Conservation (phyloP, 2,113 vertebrate species). For the Pipa parva region DNA sequence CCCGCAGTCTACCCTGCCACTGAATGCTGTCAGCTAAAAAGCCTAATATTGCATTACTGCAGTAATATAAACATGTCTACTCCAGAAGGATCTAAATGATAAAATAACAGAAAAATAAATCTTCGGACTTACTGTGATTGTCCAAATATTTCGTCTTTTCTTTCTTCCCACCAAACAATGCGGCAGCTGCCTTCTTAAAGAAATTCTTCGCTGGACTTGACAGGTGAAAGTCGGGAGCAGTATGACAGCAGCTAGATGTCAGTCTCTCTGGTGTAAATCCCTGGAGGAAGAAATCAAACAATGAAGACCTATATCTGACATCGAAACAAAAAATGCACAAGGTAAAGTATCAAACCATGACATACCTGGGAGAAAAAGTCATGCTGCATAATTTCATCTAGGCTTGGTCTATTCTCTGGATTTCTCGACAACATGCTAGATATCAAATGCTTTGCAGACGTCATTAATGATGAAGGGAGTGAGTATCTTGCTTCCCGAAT, state of each 20-base stretch:
- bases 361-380: conserved; percentile 92
- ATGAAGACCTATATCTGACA: background rate
- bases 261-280: conserved; percentile 94
- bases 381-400: conserved; percentile 87
- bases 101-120: too few species aligned
- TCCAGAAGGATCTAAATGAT: too few species aligned
- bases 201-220: conserved; percentile 97
- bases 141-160: conserved; percentile 96
- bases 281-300: conserved; percentile 54
- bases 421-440: conserved; percentile 85
- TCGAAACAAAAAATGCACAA: conserved; percentile 1
- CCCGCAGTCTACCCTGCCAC: too few species aligned
- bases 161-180: conserved; percentile 91
- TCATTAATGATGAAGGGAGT: conserved; percentile 81
- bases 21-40: too few species aligned
- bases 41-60: too few species aligned
- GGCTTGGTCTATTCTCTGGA: conserved; percentile 83
- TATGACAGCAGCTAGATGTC: conserved; percentile 87
- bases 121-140: conserved; percentile 90
- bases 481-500: conserved; percentile 91
- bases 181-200: conserved; percentile 95
- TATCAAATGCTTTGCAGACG: conserved; percentile 86
- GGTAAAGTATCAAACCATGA: background rate
- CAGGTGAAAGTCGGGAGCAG: conserved; percentile 89
- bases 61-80: too few species aligned